Evolutionary conservation across 2,888 invertebrate genomes (phyloP).

Genomic region (Prosopocoilus inquinatus): DNA sequence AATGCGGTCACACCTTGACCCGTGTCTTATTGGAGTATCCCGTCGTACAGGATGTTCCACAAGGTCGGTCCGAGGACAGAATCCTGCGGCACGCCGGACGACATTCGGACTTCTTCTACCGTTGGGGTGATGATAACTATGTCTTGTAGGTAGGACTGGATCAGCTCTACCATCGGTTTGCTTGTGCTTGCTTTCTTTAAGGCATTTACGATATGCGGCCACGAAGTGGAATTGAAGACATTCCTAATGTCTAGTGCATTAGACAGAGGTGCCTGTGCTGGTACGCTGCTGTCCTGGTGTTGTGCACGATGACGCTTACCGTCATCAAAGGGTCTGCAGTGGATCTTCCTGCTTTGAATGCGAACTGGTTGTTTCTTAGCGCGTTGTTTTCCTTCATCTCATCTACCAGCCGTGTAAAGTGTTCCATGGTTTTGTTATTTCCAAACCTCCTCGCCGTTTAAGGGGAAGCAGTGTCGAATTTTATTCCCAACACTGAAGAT

Average conservation of each 20-base stretch:
- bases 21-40: too few relatives aligned
- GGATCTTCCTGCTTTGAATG: slow-evolving; percentile 14
- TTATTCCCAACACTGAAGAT: too few relatives aligned
- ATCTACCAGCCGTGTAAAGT: slow-evolving; percentile 6
- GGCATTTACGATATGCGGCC: slow-evolving; percentile 4
- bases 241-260: slow-evolving; percentile 16
- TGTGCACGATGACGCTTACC: neutral
- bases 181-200: neutral
- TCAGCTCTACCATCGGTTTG: neutral
- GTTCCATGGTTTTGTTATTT: too few relatives aligned
- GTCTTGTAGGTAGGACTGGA: neutral
- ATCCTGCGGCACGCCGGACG: slow-evolving; percentile 5
- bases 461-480: too few relatives aligned
- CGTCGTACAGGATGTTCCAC: too few relatives aligned
- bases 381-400: slow-evolving; percentile 9
- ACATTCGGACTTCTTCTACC: neutral
- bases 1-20: too few relatives aligned
- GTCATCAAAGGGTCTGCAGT: slow-evolving; percentile 16
- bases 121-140: neutral
- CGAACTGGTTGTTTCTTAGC: slow-evolving; percentile 14
- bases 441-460: too few relatives aligned
- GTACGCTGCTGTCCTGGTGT: neutral
- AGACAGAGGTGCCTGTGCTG: slow-evolving; percentile 5
- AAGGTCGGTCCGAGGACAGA: too few relatives aligned
- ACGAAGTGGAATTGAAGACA: slow-evolving; percentile 15